Percentiles rank a stretch among this genome's conserved stretches.
Evolutionary conservation across 2,113 vertebrate species (phyloP).

Genomic region (Rallus limicola): DNA sequence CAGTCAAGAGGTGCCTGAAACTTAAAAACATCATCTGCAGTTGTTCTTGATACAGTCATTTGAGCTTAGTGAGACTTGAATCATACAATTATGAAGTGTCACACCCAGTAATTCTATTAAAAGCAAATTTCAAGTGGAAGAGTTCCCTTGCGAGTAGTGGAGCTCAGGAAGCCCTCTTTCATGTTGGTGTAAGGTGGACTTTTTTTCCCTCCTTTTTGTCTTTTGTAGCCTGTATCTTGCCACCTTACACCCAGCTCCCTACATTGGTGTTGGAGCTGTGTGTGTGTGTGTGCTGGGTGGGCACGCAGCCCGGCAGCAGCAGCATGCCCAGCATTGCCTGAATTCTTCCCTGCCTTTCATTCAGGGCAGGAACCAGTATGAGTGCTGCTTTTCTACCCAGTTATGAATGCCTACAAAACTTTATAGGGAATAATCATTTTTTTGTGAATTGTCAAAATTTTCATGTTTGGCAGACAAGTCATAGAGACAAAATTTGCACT

Average conservation of each 20-base stretch:
- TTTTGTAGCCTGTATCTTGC: background rate
- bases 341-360: background rate
- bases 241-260: fast-evolving
- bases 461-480: background rate
- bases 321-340: background rate
- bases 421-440: background rate
- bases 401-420: background rate
- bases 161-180: background rate
- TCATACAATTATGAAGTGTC: background rate
- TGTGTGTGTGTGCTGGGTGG: fast-evolving
- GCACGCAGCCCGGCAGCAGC: background rate
- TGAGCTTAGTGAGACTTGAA: background rate
- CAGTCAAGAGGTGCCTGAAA: background rate
- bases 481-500: background rate
- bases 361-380: background rate
- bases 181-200: background rate
- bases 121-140: background rate
- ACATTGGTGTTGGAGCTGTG: fast-evolving
- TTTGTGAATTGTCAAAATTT: background rate
- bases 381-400: background rate
- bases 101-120: background rate
- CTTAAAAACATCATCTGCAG: background rate
- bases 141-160: background rate
- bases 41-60: background rate
- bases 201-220: background rate